Percentiles rank a stretch among this genome's conserved stretches.
phyloP scores from a whole-genome alignment of 2,888 invertebrate genomes.

The Tipula lateralis region DNA sequence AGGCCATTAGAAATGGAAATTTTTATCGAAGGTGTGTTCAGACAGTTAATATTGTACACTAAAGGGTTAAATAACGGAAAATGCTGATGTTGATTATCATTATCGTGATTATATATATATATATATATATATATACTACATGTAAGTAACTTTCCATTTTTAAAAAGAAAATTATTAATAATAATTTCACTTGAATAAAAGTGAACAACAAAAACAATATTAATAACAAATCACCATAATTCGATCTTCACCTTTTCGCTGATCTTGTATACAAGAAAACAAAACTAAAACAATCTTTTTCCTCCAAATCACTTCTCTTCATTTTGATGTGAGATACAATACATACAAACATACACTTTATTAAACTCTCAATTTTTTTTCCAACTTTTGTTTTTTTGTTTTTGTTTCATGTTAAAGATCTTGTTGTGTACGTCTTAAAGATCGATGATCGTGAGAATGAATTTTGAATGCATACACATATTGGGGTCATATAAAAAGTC shows the following conservation, averaged over 20 bases:
- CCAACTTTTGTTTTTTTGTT: neutral
- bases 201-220: neutral
- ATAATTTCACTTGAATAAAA: neutral
- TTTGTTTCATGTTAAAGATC: neutral
- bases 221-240: neutral
- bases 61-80: neutral
- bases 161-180: neutral
- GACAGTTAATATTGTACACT: neutral
- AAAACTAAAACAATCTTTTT: neutral
- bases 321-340: neutral
- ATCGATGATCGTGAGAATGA: neutral
- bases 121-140: neutral
- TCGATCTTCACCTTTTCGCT: neutral
- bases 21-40: neutral
- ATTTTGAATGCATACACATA: too few relatives aligned
- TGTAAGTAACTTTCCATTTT: neutral
- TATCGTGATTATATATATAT: neutral
- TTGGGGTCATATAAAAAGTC: too few relatives aligned
- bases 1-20: neutral
- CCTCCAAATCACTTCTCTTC: neutral
- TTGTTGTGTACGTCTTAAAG: neutral
- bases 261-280: neutral
- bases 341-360: neutral
- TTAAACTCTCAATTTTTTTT: neutral
- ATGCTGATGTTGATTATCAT: neutral